Base-by-base conservation (phyloP, 2,797 vertebrate species). In the Rhinophrynus dorsalis region DNA sequence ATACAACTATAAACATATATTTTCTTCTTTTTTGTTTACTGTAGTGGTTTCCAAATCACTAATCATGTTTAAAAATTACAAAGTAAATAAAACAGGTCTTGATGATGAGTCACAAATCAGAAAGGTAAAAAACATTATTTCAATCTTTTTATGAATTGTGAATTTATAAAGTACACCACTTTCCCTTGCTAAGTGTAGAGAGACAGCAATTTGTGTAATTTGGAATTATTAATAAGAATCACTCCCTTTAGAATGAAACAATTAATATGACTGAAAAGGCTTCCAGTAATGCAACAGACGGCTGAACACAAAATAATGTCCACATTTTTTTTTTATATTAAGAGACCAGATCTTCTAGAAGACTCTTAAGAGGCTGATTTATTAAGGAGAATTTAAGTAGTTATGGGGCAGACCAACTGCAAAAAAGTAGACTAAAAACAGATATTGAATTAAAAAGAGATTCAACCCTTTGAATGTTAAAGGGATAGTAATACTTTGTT, bases 281-380 rank as follows among this genome's bases (percentile, higher is more conserved):
- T 24, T 40, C 55, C 40, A 38, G 40, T 57, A 56, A 57, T 57
- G 17, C 32, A 57, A 32, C 23, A 56, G 21, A 42, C 51, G 7
- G 50, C 23, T 50, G 13, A 55, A 57, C 21, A 35, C 60, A 29
- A 56, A 63, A 56, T 54, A 62, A 44, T 62, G 37, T 44, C 48
- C 58, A 45, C 24, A 42, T 62, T 54, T 48, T 45, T 26, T 67
- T 47, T 51, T 26, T 67, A 48, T 47, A 59, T 50, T 27, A 47
- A 27, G 23, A 67, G 21, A 58, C 32, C 42, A 11, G 29, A 58
- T 58, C 17, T 35, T 48, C 17, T 20, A 37, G 21, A 11, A 45
- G 40, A 67, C 48, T 56, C 40, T 57, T 66, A 57, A 57, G 37
- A n/a, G n/a, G n/a, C n/a, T n/a, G n/a, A n/a, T n/a, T n/a, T n/a